These are phyloP conservation scores for Anguilla pacifica DNA, from an alignment of 2,797 vertebrate genomes.

Conservation along the genomic window DNA sequence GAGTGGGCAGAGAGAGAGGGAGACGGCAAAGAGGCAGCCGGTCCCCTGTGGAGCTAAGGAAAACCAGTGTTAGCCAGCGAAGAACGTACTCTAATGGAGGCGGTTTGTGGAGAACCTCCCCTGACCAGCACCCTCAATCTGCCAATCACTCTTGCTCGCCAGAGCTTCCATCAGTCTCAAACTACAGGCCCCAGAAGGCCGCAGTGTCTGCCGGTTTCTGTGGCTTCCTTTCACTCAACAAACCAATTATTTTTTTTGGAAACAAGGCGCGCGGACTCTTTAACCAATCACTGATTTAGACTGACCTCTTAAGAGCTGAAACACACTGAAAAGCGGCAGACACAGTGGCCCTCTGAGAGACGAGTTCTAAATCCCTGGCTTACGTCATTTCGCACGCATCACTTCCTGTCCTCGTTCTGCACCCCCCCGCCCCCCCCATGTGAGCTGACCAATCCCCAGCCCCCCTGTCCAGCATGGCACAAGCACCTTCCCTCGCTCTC, in stretches of 20 bases:
- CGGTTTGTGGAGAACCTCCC: slow-evolving; percentile 23
- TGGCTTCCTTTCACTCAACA: too few relatives aligned
- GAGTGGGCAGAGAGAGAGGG: neutral
- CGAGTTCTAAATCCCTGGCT: neutral
- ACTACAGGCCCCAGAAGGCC: neutral
- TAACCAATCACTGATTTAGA: too few relatives aligned
- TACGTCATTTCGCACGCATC: neutral
- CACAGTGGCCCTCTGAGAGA: too few relatives aligned
- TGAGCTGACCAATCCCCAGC: neutral
- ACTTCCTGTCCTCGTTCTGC: neutral
- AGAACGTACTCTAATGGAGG: neutral
- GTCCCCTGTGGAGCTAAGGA: slow-evolving; percentile 24
- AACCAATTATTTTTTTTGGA: too few relatives aligned
- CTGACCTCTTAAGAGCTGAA: too few relatives aligned
- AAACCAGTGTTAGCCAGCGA: slow-evolving; percentile 18
- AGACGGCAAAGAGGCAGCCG: neutral
- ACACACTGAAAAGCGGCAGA: too few relatives aligned
- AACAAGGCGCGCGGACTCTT: too few relatives aligned
- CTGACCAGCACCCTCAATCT: neutral
- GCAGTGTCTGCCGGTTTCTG: too few relatives aligned
- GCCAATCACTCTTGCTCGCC: slow-evolving; percentile 26
- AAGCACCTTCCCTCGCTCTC: neutral
- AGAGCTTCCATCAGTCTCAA: slow-evolving; percentile 3
- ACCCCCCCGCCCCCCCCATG: neutral
- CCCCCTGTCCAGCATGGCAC: neutral